Evolutionary conservation across 2,888 invertebrate genomes (phyloP).

Genomic region (Lycaena phlaeas): DNA sequence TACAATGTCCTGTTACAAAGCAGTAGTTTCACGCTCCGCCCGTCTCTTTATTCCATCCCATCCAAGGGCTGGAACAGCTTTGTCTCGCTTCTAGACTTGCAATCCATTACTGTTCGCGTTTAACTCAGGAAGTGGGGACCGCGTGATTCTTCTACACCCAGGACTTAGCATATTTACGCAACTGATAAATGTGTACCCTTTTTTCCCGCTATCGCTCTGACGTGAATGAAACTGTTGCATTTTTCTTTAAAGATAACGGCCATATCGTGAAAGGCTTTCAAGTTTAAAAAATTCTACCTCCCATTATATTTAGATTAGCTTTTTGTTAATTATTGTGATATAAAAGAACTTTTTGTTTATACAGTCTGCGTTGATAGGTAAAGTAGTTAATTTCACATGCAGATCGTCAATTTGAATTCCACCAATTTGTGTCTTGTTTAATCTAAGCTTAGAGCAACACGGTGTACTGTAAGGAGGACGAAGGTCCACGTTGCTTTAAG

Average conservation of each 20-base stretch:
- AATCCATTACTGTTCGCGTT: conserved; percentile 47
- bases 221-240: conserved; percentile 54
- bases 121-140: conserved; percentile 22
- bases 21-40: conserved; percentile 26
- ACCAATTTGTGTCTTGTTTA: too few species aligned
- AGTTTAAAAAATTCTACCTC: conserved; percentile 17
- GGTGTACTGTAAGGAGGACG: too few species aligned
- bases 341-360: too few species aligned
- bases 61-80: conserved; percentile 53
- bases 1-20: too few species aligned
- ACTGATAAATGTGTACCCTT: conserved; percentile 58
- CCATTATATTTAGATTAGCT: conserved; percentile 14
- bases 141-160: conserved; percentile 29
- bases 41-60: conserved; percentile 16
- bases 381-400: too few species aligned
- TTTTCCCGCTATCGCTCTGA: conserved; percentile 49
- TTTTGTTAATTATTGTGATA: conserved; percentile 5
- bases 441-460: too few species aligned
- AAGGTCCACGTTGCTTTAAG: too few species aligned
- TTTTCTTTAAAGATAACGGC: conserved; percentile 44
- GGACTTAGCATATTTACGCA: conserved; percentile 60
- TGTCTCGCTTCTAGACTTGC: conserved; percentile 64
- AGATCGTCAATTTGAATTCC: too few species aligned
- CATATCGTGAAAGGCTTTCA: conserved; percentile 24
- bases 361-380: too few species aligned